Conservation (phyloP, 2,888 invertebrate species). For the Oscheius sp. region DNA sequence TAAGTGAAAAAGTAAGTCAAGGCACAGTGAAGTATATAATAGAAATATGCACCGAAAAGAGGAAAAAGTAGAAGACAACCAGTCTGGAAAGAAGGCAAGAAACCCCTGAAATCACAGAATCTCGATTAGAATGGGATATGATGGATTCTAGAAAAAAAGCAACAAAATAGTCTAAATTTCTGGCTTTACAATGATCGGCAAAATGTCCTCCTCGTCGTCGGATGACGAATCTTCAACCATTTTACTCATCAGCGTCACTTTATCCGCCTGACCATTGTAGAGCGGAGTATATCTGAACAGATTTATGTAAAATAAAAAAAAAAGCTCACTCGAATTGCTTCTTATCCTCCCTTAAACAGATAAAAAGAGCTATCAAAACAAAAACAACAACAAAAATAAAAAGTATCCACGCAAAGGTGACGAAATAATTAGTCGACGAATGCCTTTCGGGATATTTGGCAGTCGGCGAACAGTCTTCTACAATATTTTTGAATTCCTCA, state of each 20-base stretch:
- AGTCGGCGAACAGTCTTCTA: conserved; percentile 53
- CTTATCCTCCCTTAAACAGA: conserved; percentile 32
- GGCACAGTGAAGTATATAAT: no score
- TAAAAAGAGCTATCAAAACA: conserved; percentile 22
- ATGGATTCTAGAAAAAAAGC: no score
- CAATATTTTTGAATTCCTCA: not conserved
- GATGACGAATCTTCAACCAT: conserved; percentile 30
- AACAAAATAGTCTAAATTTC: conserved; percentile 12
- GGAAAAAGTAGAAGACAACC: no score
- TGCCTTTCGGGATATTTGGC: conserved; percentile 21
- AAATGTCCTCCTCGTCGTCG: conserved; percentile 24
- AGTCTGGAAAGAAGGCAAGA: no score
- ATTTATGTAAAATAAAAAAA: not conserved
- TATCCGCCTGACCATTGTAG: conserved; percentile 47
- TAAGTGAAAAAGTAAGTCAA: no score
- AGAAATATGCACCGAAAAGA: no score
- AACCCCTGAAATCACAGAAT: no score
- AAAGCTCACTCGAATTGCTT: conserved; percentile 40
- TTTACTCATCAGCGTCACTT: conserved; percentile 37
- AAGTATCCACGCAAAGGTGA: conserved; percentile 39
- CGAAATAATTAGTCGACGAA: conserved; percentile 24
- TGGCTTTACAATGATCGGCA: not conserved
- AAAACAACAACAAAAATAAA: conserved; percentile 35
- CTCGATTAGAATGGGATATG: no score
- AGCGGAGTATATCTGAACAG: conserved; percentile 54